These are phyloP conservation scores for Melinopterus prodromus DNA, from an alignment of 2,888 invertebrate genomes.

Conservation along the genomic window DNA sequence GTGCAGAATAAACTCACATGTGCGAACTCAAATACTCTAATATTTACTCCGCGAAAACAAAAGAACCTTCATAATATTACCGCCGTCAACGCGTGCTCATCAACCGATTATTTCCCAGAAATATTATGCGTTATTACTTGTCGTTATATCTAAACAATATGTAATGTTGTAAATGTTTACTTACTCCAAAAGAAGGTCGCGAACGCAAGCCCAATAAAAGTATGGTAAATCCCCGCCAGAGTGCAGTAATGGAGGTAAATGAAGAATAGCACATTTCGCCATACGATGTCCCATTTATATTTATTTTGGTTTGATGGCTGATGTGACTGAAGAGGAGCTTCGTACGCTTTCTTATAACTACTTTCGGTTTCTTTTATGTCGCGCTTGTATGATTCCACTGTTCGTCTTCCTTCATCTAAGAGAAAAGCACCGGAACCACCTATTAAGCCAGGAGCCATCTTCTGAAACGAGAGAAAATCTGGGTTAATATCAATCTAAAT, in stretches of 20 bases:
- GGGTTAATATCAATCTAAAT: too few species aligned
- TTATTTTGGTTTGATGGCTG: conserved; percentile 32
- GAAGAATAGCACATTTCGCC: conserved; percentile 81
- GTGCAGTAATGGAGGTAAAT: conserved; percentile 73
- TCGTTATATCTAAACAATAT: too few species aligned
- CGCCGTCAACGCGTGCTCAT: too few species aligned
- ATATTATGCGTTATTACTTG: not conserved
- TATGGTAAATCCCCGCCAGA: conserved; percentile 70
- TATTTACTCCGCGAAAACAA: too few species aligned
- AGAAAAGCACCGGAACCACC: not conserved
- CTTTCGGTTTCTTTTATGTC: not conserved
- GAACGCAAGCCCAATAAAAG: conserved; percentile 61
- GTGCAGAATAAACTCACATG: too few species aligned
- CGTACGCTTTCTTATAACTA: not conserved
- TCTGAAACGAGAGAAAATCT: not conserved
- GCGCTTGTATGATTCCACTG: not conserved
- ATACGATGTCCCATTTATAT: conserved; percentile 73
- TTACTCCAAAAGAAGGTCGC: conserved; percentile 67
- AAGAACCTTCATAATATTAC: too few species aligned
- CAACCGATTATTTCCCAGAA: not conserved
- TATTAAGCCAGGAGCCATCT: not conserved
- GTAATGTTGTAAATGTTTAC: conserved; percentile 48
- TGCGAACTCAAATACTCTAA: too few species aligned
- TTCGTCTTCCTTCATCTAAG: not conserved
- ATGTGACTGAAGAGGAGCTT: not conserved